phyloP scores from a whole-genome alignment of 2,113 vertebrate species.

The Arvicanthis niloticus region DNA sequence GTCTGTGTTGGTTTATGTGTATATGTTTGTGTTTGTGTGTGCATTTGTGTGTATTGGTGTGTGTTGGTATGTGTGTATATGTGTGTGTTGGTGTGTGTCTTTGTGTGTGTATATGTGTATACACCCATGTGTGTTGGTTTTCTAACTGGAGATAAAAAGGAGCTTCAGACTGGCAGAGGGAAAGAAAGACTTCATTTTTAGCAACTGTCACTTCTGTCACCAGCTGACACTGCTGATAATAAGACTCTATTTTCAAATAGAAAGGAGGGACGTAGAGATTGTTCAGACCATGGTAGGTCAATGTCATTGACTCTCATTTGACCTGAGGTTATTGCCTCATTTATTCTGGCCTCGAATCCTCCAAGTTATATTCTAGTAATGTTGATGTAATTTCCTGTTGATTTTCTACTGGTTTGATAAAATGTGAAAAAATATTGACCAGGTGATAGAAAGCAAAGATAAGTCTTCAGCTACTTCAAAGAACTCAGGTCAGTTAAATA shows the following conservation, averaged over 20 bases:
- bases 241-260: slow-evolving; percentile 13
- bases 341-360: not conserved
- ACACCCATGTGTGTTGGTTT: not conserved
- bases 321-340: not conserved
- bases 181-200: slow-evolving; percentile 13
- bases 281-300: not conserved
- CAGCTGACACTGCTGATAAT: not conserved
- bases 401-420: slow-evolving; percentile 47
- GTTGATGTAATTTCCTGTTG: slow-evolving; percentile 58
- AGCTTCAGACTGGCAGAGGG: not conserved
- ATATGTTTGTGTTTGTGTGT: not conserved
- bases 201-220: not conserved
- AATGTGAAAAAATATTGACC: not conserved
- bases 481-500: slow-evolving; percentile 50
- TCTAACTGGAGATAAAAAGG: not conserved
- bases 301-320: slow-evolving; percentile 41
- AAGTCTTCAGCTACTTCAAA: slow-evolving; percentile 51
- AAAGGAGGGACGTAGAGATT: not conserved
- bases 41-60: not conserved
- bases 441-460: slow-evolving; percentile 53
- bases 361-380: slow-evolving; percentile 5
- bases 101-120: not conserved
- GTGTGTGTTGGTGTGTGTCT: not conserved
- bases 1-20: not conserved
- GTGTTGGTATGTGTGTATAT: not conserved